Conservation (phyloP, 2,113 vertebrate genomes). For the Bos taurus region ARS-UCD2.0 NC_037352.1:9319501-9320000, state of each 20-base stretch:
- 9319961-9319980: neutral
- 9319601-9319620: neutral
- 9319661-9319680: neutral
- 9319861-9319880: neutral
- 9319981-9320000: neutral
- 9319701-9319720: neutral
- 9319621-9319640: neutral
- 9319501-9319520: neutral
- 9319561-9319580: neutral
- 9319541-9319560: neutral
- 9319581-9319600: neutral
- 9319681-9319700: rapidly evolving
- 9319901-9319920: neutral
- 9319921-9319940: neutral
- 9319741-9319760: neutral
- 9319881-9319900: neutral
- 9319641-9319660: neutral
- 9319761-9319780: neutral
- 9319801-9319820: neutral
- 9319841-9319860: neutral
- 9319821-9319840: neutral
- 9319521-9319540: neutral
- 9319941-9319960: neutral
- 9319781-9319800: neutral
- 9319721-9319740: neutral